Conservation (phyloP, 2,888 invertebrate species). For the Glaucopsyche alexis region DNA sequence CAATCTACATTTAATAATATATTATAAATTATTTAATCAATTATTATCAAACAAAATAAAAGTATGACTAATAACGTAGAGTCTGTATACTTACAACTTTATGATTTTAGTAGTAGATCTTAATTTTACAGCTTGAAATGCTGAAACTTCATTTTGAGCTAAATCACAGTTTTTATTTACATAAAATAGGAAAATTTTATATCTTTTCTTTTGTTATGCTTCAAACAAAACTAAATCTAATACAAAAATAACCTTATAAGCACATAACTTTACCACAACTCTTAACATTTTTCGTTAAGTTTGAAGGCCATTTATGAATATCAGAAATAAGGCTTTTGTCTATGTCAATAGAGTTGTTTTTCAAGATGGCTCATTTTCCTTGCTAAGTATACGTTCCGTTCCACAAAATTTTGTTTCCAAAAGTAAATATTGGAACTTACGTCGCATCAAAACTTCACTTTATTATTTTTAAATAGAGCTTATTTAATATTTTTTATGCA, state of each 20-base stretch:
- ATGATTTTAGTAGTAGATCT: not conserved
- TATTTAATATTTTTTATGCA: no score
- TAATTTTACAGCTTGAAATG: not conserved
- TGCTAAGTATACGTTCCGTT: conserved; percentile 42
- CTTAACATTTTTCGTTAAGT: conserved; percentile 52
- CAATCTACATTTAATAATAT: no score
- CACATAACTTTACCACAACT: conserved; percentile 54
- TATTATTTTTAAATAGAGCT: not conserved
- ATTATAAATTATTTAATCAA: not conserved
- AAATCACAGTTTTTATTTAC: not conserved
- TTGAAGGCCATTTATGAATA: conserved; percentile 52
- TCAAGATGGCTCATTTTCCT: conserved; percentile 32
- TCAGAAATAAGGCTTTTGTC: conserved; percentile 43
- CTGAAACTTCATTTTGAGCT: not conserved
- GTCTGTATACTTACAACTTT: conserved; percentile 2
- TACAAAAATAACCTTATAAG: conserved; percentile 59
- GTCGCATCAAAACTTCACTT: not conserved
- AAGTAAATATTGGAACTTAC: not conserved
- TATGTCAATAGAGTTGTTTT: conserved; percentile 50
- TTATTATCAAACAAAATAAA: not conserved
- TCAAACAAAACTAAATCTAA: not conserved
- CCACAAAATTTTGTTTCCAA: conserved; percentile 30
- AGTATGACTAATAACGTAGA: not conserved
- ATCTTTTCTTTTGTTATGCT: not conserved
- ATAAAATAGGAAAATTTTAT: not conserved